These are phyloP conservation scores for Coregonus clupeaformis DNA, from an alignment of 2,113 vertebrate species.

Conservation along the genomic window DNA sequence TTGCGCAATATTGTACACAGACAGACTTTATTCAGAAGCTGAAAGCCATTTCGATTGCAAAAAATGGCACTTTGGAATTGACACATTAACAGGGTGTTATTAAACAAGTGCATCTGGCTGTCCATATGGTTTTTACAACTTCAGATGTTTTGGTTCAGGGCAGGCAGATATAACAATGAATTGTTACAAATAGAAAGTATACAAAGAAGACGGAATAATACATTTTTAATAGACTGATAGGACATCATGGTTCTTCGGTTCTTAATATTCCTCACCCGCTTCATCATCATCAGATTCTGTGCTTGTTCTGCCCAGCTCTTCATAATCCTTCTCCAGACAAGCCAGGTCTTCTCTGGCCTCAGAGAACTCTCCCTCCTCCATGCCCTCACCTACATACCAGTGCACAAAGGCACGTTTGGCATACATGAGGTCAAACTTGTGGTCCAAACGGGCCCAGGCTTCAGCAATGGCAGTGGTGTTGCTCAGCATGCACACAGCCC, in stretches of 20 bases:
- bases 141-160: background rate
- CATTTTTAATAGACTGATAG: background rate
- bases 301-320: slow-evolving; percentile 73
- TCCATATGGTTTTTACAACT: background rate
- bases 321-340: slow-evolving; percentile 86
- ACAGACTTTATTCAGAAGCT: background rate
- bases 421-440: slow-evolving; percentile 90
- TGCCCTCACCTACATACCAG: slow-evolving; percentile 89
- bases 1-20: background rate
- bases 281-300: slow-evolving; percentile 77
- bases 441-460: slow-evolving; percentile 85
- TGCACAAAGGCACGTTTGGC: slow-evolving; percentile 87
- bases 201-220: background rate
- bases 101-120: background rate
- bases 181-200: background rate
- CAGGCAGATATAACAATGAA: background rate
- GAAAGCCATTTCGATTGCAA: background rate
- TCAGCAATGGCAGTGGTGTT: slow-evolving; percentile 85
- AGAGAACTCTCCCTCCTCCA: slow-evolving; percentile 87
- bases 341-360: slow-evolving; percentile 87
- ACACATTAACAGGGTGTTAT: background rate
- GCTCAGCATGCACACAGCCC: slow-evolving; percentile 87
- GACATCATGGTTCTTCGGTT: background rate
- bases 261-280: slow-evolving; percentile 80
- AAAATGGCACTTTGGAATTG: background rate